Base-by-base conservation (phyloP, 2,797 vertebrate genomes). In the Calcarius lapponicus region DNA sequence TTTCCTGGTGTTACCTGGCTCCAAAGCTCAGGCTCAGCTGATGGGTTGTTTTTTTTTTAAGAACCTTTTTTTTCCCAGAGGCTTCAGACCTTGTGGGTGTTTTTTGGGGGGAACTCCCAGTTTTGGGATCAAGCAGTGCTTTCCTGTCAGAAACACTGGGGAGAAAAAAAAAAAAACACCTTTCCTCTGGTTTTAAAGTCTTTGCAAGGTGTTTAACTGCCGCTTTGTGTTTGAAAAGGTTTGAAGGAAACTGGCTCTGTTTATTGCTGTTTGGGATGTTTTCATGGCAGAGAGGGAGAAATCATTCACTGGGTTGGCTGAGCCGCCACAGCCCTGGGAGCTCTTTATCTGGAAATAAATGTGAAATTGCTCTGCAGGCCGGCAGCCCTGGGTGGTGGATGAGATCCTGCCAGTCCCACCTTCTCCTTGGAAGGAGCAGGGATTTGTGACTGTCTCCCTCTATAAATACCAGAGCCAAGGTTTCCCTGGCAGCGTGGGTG, bases 111-210 rank as follows among this genome's bases (percentile, higher is more conserved):
- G 11, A 67, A 0, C 17, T 82, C n/a, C 13, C 17, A 20, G 22
- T 26, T 42, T 20, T 17, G 80, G 76, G 65, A 22, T 78, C 40
- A 58, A 47, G 17, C 47, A 3, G 11, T 4, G 29, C 32, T 69
- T 62, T 45, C 74, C 70, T 17, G 22, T 26, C 43, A 29, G 50
- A 29, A 57, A 19, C 42, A 22, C 31, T 34, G 56, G 4, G 31
- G 0, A 5, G 1, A 1, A 7, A 7, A 13, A 38, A 6, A 6
- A 13, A 34, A 11, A 10, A 6, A 5, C 18, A 3, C 13, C 24
- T 76, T 40, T 57, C 58, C 20, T 69, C 47, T 58, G 65, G 3
- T 70, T 78, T 73, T 36, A 40, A 90, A 53, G 20, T 10, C n/a
- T 86, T 61, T 65, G 16, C 47, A 17, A 80, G 43, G 40, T 40